Evolutionary conservation across 2,888 invertebrate genomes (phyloP), one percentile per base, ranked within the genome.

Genomic region (Mesorhabditis spiculigera): DNA sequence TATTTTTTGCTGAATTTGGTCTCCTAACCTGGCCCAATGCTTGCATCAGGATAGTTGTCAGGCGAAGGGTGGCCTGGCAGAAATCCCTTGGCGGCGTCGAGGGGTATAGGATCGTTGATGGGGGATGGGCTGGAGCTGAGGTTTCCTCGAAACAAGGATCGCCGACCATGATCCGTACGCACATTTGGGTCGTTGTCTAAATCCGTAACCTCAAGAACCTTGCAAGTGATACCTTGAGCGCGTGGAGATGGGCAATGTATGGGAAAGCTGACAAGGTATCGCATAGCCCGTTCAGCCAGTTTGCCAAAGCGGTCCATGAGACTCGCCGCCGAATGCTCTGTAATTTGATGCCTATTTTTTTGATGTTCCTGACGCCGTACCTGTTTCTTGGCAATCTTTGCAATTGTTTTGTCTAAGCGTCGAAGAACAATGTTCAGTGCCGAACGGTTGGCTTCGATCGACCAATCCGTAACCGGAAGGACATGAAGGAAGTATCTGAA

Each of bases 231-330:
- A 92, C 94, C 90, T 96, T 97, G 72, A 97, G 90, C 87, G 96
- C 94, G 81, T 94, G 95, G 78, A 90, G 87, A 86, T 97, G 95
- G 84, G 96, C 93, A 69, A 98, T 93, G 87, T 94, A 97, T 0
- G 95, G 94, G 87, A 94, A 95, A 75, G 92, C 91, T 72, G 92
- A 90, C 87, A 97, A 91, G 0, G 97, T 96, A 86, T 94, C 93
- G 86, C 96, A 95, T 28, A 86, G 76, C 80, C 88, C 97, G 89
- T 93, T 94, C 2, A 98, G 88, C 67, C 98, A 89, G 41, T 93
- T 93, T 65, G 94, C 93, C 0, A 97, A 95, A 0, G 97, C 95
- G 85, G 94, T 93, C 97, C 97, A 98, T 85, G 97, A 95, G 0
- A 94, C 93, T 78, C 95, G 93, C 82, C 95, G 90, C 92, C 93